phyloP scores from a whole-genome alignment of 2,113 vertebrate genomes.

The Saccopteryx bilineata region DNA sequence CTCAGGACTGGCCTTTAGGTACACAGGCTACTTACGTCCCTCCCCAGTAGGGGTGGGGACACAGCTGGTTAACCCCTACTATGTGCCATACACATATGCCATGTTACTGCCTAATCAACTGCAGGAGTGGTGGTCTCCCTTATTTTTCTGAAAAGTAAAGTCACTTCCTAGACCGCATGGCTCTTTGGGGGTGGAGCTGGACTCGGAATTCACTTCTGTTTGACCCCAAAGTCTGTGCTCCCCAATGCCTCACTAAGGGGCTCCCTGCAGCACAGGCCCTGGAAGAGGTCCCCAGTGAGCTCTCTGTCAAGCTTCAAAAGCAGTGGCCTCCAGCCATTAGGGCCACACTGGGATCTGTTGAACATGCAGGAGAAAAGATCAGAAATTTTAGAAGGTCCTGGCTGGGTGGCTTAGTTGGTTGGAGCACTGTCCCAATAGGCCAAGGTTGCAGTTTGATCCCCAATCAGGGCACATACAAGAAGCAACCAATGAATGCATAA shows the following conservation, averaged over 20 bases:
- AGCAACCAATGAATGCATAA: no score
- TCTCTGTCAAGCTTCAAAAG: neutral
- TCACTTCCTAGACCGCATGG: neutral
- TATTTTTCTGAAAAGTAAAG: no score
- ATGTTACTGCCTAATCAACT: accelerated
- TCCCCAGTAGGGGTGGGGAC: accelerated
- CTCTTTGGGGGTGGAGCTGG: neutral
- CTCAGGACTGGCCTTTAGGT: neutral
- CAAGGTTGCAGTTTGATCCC: no score
- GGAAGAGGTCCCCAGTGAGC: no score
- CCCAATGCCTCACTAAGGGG: accelerated
- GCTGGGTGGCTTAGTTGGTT: no score
- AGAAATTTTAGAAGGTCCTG: neutral
- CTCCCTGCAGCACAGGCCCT: neutral
- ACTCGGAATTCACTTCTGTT: accelerated
- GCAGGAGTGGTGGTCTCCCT: neutral
- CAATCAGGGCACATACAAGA: no score
- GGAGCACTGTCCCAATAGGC: no score
- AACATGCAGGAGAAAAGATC: neutral
- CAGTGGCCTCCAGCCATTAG: neutral
- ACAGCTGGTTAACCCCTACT: accelerated
- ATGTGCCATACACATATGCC: accelerated
- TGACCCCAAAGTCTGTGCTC: neutral
- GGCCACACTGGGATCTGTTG: accelerated
- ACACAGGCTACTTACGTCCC: neutral